Conservation (phyloP, 2,888 invertebrate genomes). For the Patella depressa region DNA sequence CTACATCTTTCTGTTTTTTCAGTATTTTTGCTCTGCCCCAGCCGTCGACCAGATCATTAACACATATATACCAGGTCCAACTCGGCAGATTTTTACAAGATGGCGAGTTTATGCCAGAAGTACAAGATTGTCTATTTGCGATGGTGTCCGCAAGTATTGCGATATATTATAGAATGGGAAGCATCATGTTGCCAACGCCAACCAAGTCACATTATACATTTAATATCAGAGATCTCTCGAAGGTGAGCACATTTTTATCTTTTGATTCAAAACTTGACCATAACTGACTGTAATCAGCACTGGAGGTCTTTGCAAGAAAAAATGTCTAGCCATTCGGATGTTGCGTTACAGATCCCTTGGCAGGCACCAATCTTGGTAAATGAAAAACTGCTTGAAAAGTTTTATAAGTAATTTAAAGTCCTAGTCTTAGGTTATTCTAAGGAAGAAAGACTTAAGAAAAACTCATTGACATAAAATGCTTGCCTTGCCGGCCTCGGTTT, state of each 20-base stretch:
- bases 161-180: slow-evolving; percentile 69
- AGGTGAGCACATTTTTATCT: slow-evolving; percentile 47
- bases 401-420: too few species aligned
- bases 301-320: too few species aligned
- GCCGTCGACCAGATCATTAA: slow-evolving; percentile 69
- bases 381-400: too few species aligned
- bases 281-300: too few species aligned
- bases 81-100: slow-evolving; percentile 70
- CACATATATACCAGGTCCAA: slow-evolving; percentile 71
- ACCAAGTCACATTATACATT: slow-evolving; percentile 72
- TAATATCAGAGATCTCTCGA: slow-evolving; percentile 69
- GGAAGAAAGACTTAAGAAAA: neutral
- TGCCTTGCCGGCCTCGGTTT: too few species aligned
- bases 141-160: slow-evolving; percentile 69
- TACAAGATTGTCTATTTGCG: slow-evolving; percentile 64
- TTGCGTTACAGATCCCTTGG: too few species aligned
- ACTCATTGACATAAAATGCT: too few species aligned
- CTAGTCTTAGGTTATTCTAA: too few species aligned
- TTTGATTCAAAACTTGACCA: too few species aligned
- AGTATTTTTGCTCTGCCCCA: slow-evolving; percentile 70
- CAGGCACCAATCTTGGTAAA: too few species aligned
- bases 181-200: slow-evolving; percentile 69
- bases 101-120: slow-evolving; percentile 68
- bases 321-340: too few species aligned
- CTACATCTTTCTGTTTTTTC: slow-evolving; percentile 25